phyloP scores from a whole-genome alignment of 1,140 invertebrate genomes.

The Drosophila asahinai region DNA sequence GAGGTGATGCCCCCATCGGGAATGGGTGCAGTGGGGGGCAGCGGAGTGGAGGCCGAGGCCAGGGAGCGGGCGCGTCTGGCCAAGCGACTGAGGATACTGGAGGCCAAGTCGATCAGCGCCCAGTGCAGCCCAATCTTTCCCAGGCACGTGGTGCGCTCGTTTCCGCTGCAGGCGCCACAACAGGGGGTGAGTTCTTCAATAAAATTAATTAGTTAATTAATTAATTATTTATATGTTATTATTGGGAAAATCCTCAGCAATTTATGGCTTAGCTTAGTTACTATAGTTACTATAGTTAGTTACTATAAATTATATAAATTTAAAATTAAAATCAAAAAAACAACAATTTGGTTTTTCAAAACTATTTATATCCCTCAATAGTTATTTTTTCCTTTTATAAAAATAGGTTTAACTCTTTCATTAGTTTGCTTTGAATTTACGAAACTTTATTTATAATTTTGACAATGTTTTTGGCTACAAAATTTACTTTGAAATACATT shows the following conservation, averaged over 20 bases:
- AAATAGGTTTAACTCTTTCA: too few species aligned
- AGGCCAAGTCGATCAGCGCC: conserved; percentile 83
- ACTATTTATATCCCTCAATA: too few species aligned
- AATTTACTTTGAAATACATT: too few species aligned
- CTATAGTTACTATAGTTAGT: too few species aligned
- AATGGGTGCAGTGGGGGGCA: background rate
- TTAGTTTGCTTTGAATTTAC: too few species aligned
- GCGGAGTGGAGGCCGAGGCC: conserved; percentile 45
- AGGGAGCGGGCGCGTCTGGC: conserved; percentile 63
- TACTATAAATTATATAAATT: too few species aligned
- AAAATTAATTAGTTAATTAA: background rate
- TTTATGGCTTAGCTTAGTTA: background rate
- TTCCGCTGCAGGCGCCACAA: conserved; percentile 61
- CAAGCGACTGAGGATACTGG: conserved; percentile 74
- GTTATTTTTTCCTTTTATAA: background rate
- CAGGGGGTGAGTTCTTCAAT: conserved; percentile 56
- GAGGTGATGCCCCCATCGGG: conserved; percentile 58
- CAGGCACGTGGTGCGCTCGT: conserved; percentile 64
- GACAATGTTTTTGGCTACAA: too few species aligned
- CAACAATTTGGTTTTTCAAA: background rate
- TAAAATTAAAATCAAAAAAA: background rate
- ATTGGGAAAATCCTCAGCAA: background rate
- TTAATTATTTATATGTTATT: background rate
- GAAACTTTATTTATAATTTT: too few species aligned
- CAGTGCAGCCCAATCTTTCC: conserved; percentile 83